Base-by-base conservation (phyloP, 2,888 invertebrate species). In the Orchesellides sinensis region DNA sequence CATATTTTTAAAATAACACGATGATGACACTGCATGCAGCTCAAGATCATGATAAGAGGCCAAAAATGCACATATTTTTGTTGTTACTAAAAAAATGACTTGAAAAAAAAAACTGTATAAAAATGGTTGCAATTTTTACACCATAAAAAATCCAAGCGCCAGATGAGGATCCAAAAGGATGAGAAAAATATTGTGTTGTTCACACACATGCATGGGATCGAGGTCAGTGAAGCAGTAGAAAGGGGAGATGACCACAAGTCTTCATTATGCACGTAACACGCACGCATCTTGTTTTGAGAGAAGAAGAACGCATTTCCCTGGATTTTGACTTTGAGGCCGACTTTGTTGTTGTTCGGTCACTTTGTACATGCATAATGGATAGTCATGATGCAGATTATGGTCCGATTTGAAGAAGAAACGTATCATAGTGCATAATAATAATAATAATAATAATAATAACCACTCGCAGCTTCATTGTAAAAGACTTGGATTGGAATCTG, bases 221-320 rank as follows among this genome's bases (percentile, higher is more conserved):
- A 70, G 82, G 82, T 82, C 82, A 82, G 82, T 75, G 75, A 82
- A 74, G 75, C 75, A 82, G 54, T 19, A 52, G 35, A 74, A 68
- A 29, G 56, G 54, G 40, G 49, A 72, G 66, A 72, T 80, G 80
- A 75, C 69, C 75, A 82, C 82, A 75, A 72, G 66, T 45, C 56
- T 65, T 72, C 79, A 72, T 80, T 23, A 75, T 32, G 52, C 29
- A 65, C 65, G 72, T 32, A 49, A 17, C 70, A 70, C 54, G 61
- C 79, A 80, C 49, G 49, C 77, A 59, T 56, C 52, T 19, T 17
- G 0, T 27, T 27, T 27, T 59, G 35, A 35, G 29, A 40, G n/a
- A 27, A 5, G 66, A 47, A 66, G 10, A 66, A 69, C 49, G 54
- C 54, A 69, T 61, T 21, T 56, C 27, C 19, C 56, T 56, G 56